phyloP scores from a whole-genome alignment of 2,888 invertebrate genomes.

The Sesia apiformis region DNA sequence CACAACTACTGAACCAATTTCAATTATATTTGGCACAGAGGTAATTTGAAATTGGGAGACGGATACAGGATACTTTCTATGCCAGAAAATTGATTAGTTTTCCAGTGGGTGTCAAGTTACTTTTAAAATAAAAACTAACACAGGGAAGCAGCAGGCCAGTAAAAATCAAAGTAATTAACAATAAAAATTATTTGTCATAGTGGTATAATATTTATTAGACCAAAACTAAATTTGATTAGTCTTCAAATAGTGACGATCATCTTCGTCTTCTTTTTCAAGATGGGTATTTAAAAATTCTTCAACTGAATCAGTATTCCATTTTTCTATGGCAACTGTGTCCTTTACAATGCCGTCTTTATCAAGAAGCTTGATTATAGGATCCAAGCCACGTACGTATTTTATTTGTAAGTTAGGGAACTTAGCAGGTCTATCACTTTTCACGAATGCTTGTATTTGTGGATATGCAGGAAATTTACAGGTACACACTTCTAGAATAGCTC shows the following conservation, averaged over 20 bases:
- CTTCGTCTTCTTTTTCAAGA: constrained; percentile 77
- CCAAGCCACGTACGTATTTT: constrained; percentile 93
- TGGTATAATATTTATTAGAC: not conserved
- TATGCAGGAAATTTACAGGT: constrained; percentile 98
- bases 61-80: too few species aligned
- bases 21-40: too few species aligned
- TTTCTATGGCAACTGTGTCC: constrained; percentile 95
- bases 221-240: constrained; percentile 69
- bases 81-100: too few species aligned
- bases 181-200: not conserved
- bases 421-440: constrained; percentile 92
- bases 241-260: constrained; percentile 72
- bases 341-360: constrained; percentile 88
- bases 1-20: too few species aligned
- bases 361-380: constrained; percentile 93
- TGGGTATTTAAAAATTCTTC: constrained; percentile 96
- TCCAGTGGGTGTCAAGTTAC: too few species aligned
- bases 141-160: too few species aligned
- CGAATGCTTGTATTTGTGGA: constrained; percentile 98
- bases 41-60: too few species aligned
- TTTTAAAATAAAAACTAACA: too few species aligned
- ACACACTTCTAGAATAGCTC: constrained; percentile 95
- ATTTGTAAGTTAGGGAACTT: constrained; percentile 94
- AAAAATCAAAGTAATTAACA: not conserved
- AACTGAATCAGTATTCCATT: constrained; percentile 99